Percentiles rank a stretch among this genome's conserved stretches.
Conservation (phyloP, 1,140 invertebrate species). For the Philaenus spumarius region DNA sequence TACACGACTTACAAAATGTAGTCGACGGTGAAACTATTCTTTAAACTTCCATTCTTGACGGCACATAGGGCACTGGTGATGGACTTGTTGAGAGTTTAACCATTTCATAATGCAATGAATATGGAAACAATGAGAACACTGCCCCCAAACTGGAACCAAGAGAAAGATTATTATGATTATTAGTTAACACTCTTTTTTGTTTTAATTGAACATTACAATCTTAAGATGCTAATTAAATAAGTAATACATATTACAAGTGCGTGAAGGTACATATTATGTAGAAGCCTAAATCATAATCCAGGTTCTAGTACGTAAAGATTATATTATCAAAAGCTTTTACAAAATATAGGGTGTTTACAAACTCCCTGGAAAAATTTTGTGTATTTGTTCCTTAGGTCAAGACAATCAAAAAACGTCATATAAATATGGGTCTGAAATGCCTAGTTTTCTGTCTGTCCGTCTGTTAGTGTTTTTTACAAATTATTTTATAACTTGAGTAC, state of each 20-base stretch:
- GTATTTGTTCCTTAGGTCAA: too few species aligned
- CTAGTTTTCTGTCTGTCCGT: too few species aligned
- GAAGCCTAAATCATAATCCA: background rate
- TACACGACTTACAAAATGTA: too few species aligned
- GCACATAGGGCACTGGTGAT: slow-evolving; percentile 98
- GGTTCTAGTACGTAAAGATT: background rate
- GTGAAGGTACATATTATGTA: background rate
- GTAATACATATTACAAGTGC: background rate
- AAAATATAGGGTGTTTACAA: too few species aligned
- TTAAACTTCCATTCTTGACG: slow-evolving; percentile 99
- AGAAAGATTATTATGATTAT: too few species aligned
- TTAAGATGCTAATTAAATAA: background rate
- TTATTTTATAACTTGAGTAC: too few species aligned
- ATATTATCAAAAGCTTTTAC: background rate
- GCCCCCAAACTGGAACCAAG: slow-evolving; percentile 80
- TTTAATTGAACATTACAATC: background rate
- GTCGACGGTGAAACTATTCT: slow-evolving; percentile 44
- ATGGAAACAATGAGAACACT: slow-evolving; percentile 98
- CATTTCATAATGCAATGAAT: slow-evolving; percentile 99
- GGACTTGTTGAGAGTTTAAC: slow-evolving; percentile 92
- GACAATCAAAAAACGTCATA: too few species aligned
- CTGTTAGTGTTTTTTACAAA: too few species aligned
- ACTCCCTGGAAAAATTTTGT: too few species aligned
- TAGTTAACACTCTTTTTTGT: background rate
- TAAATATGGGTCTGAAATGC: too few species aligned